Percentiles rank a stretch among this genome's conserved stretches.
phyloP scores from a whole-genome alignment of 2,113 vertebrate genomes.

The Micromys minutus region DNA sequence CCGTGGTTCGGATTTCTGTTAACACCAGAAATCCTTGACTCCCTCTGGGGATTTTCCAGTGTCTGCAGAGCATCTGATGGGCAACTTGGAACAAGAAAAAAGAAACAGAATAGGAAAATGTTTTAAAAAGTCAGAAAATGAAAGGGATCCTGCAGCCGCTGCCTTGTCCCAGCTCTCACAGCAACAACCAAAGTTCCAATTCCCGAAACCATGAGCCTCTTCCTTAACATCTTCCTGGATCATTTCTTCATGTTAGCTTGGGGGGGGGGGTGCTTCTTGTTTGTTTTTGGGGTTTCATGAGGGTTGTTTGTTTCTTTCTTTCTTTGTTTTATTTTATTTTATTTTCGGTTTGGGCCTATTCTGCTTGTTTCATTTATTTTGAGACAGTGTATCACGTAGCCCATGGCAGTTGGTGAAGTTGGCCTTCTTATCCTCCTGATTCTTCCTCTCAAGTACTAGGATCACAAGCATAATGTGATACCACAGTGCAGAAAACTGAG shows the following conservation, averaged over 20 bases:
- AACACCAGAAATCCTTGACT: not conserved
- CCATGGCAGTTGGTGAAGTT: too few species aligned
- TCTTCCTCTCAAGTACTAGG: not conserved
- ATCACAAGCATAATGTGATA: not conserved
- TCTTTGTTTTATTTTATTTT: too few species aligned
- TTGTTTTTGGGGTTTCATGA: not conserved
- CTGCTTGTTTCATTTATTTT: not conserved
- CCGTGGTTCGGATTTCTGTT: not conserved
- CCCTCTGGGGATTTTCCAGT: not conserved
- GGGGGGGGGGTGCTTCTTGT: not conserved
- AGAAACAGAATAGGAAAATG: not conserved
- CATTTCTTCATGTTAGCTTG: accelerated
- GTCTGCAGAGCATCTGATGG: not conserved
- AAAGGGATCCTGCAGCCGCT: not conserved
- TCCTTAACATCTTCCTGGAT: not conserved
- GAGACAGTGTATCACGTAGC: not conserved
- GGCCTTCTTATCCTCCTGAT: not conserved
- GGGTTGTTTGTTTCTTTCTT: too few species aligned
- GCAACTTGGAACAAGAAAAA: not conserved
- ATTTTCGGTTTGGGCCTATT: not conserved
- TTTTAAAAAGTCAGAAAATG: not conserved
- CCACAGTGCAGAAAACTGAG: not conserved
- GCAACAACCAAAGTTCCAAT: not conserved
- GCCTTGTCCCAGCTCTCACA: not conserved
- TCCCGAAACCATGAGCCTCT: not conserved